Conservation (phyloP, 2,888 invertebrate species). For the Odontothrips loti region DNA sequence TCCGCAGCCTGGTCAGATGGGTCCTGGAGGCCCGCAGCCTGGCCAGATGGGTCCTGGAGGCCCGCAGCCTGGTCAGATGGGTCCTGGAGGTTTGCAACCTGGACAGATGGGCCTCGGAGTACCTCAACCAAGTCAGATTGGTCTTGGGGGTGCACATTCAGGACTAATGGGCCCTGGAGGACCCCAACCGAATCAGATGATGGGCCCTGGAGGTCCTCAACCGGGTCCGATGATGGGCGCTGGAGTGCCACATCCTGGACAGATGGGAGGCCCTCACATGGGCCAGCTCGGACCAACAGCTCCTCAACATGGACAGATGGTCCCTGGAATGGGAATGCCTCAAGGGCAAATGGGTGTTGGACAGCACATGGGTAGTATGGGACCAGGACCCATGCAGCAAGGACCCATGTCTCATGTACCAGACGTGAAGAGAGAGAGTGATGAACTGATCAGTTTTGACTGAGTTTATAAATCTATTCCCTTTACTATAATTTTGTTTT, state of each 20-base stretch:
- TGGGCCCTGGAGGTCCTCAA: not conserved
- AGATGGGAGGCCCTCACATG: slow-evolving; percentile 32
- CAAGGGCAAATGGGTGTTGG: slow-evolving; percentile 38
- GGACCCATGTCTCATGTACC: slow-evolving; percentile 33
- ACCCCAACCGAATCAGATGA: not conserved
- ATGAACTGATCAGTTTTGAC: slow-evolving; percentile 78
- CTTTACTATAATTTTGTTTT: not conserved
- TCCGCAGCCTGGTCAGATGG: not conserved
- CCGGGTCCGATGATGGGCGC: not conserved
- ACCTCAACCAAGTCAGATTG: slow-evolving; percentile 1
- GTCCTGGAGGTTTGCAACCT: not conserved
- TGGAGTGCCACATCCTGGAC: not conserved
- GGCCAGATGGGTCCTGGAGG: not conserved
- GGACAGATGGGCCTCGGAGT: not conserved
- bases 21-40: not conserved
- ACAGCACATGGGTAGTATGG: slow-evolving; percentile 37
- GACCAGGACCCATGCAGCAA: slow-evolving; percentile 40
- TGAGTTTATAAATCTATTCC: slow-evolving; percentile 46
- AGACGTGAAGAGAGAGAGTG: slow-evolving; percentile 52
- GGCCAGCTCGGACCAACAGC: slow-evolving; percentile 33
- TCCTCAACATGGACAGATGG: slow-evolving; percentile 39
- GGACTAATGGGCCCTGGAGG: not conserved
- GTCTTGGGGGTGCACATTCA: not conserved
- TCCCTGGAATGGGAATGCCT: slow-evolving; percentile 40
- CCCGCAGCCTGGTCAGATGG: not conserved